These are phyloP conservation scores for Coleophora deauratella DNA, from an alignment of 2,888 invertebrate species.

Conservation along the genomic window DNA sequence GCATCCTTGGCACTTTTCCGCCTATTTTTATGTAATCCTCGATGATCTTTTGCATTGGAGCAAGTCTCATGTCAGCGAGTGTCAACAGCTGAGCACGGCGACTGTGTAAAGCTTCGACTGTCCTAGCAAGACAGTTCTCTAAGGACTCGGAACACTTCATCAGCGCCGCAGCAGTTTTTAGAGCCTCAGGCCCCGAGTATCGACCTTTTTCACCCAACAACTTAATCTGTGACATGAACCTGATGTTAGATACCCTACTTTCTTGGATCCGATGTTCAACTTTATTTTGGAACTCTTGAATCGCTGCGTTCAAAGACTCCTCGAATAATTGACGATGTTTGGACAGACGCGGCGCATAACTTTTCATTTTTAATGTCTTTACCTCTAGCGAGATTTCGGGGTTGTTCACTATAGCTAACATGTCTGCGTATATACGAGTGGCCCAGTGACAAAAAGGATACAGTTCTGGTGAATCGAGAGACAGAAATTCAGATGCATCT, in stretches of 20 bases:
- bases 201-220: slow-evolving; percentile 45
- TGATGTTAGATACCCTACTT: slow-evolving; percentile 42
- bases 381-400: slow-evolving; percentile 32
- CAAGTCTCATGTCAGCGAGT: slow-evolving; percentile 33
- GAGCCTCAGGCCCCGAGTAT: slow-evolving; percentile 42
- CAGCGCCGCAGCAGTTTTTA: slow-evolving; percentile 28
- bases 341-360: slow-evolving; percentile 41
- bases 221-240: slow-evolving; percentile 38
- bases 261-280: slow-evolving; percentile 41
- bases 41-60: slow-evolving; percentile 31
- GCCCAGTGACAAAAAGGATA: slow-evolving; percentile 44
- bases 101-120: slow-evolving; percentile 31
- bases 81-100: slow-evolving; percentile 34
- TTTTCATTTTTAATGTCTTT: slow-evolving; percentile 44
- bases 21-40: slow-evolving; percentile 31
- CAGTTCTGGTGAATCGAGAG: slow-evolving; percentile 33
- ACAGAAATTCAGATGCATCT: slow-evolving; percentile 33
- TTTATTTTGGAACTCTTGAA: slow-evolving; percentile 29
- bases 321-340: slow-evolving; percentile 40
- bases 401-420: slow-evolving; percentile 25
- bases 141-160: slow-evolving; percentile 39
- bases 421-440: slow-evolving; percentile 27
- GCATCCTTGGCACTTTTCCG: too few relatives aligned
- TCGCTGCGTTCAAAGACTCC: slow-evolving; percentile 34
- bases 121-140: slow-evolving; percentile 30